Conservation (phyloP, 2,888 invertebrate genomes). For the Drosophila lutescens region DNA sequence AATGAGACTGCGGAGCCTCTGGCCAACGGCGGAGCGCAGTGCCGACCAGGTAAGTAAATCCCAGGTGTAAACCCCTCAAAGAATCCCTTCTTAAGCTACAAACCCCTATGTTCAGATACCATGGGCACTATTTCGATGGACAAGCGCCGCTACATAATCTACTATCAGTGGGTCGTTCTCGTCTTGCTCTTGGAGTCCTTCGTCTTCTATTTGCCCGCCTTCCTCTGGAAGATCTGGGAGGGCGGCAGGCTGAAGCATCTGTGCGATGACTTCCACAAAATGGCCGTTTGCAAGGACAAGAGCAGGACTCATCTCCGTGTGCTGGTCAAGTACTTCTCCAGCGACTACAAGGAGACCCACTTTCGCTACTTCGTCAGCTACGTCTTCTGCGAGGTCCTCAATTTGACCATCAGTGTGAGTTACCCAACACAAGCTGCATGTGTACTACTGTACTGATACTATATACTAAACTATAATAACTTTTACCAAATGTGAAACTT, state of each 20-base stretch:
- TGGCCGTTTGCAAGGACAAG: constrained; percentile 64
- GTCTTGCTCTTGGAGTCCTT: constrained; percentile 80
- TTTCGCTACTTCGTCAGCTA: constrained; percentile 87
- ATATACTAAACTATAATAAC: too few species aligned
- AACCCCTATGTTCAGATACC: not conserved
- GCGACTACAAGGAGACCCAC: constrained; percentile 79
- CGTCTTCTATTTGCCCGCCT: constrained; percentile 82
- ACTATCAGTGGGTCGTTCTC: constrained; percentile 83
- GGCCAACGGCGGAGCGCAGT: constrained; percentile 3
- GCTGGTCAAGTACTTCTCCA: constrained; percentile 76
- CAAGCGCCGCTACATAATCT: constrained; percentile 79
- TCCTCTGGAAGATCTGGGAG: constrained; percentile 83
- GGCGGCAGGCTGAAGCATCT: constrained; percentile 84
- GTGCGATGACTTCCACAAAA: constrained; percentile 78
- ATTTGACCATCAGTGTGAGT: constrained; percentile 90
- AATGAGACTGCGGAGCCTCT: not conserved
- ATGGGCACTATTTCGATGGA: constrained; percentile 2
- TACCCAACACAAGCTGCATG: not conserved
- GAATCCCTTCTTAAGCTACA: not conserved
- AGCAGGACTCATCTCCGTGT: constrained; percentile 60
- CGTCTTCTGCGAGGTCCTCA: constrained; percentile 89
- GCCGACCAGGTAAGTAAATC: constrained; percentile 6
- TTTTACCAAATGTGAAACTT: too few species aligned
- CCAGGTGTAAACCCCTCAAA: too few species aligned
- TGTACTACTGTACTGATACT: not conserved